These are phyloP conservation scores for Capreolus pygargus DNA, from an alignment of 2,113 vertebrate species.

Conservation along the genomic window DNA sequence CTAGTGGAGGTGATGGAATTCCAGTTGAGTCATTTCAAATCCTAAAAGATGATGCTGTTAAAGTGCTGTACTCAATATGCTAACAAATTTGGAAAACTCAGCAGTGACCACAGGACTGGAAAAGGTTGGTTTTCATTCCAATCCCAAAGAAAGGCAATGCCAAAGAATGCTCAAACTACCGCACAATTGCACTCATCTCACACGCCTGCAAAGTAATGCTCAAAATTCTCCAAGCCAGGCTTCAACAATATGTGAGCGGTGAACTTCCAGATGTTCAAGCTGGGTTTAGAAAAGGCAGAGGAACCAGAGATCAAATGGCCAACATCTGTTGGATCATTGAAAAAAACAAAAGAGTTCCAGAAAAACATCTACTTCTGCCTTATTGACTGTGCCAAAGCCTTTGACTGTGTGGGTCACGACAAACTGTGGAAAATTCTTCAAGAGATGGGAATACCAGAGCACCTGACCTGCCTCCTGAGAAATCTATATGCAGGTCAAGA, in stretches of 20 bases:
- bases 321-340: background rate
- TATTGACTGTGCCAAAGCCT: background rate
- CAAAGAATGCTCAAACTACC: background rate
- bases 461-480: background rate
- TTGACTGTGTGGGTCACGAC: background rate
- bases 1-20: background rate
- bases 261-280: background rate
- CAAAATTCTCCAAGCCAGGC: background rate
- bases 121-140: background rate
- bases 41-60: background rate
- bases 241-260: background rate
- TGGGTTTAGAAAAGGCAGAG: background rate
- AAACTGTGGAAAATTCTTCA: background rate
- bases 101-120: background rate
- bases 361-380: background rate
- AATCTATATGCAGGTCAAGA: background rate
- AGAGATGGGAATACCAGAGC: background rate
- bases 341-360: background rate
- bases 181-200: background rate
- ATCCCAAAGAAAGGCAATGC: background rate
- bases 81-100: background rate
- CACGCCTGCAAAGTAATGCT: background rate
- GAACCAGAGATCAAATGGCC: background rate
- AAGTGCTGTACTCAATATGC: background rate
- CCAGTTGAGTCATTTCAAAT: background rate